Percentiles rank a stretch among this genome's conserved stretches.
Evolutionary conservation across 2,888 invertebrate genomes (phyloP).

Genomic region (Brachypalpus laphriformis): DNA sequence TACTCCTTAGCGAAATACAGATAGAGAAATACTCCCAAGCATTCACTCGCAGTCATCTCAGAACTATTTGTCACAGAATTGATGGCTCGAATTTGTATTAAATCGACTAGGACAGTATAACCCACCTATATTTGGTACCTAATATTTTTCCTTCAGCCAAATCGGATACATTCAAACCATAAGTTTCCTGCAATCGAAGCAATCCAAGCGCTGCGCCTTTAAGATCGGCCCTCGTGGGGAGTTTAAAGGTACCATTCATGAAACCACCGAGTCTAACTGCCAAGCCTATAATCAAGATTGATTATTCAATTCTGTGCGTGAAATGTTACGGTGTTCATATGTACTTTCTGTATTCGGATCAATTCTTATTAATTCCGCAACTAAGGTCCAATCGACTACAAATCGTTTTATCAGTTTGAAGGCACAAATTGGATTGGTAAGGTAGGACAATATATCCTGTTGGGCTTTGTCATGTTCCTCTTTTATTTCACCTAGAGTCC

Average conservation of each 20-base stretch:
- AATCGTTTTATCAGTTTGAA: slow-evolving; percentile 88
- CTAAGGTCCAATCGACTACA: slow-evolving; percentile 89
- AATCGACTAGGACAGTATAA: too few relatives aligned
- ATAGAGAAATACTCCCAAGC: slow-evolving; percentile 75
- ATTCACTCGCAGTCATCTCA: too few relatives aligned
- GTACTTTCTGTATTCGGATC: too few relatives aligned
- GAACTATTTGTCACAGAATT: slow-evolving; percentile 55
- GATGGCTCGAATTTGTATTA: too few relatives aligned
- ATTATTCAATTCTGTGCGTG: too few relatives aligned
- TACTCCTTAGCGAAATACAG: slow-evolving; percentile 65
- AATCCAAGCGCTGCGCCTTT: slow-evolving; percentile 96
- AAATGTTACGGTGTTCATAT: too few relatives aligned
- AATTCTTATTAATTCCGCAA: too few relatives aligned
- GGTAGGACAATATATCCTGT: slow-evolving; percentile 84
- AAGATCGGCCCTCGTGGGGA: slow-evolving; percentile 93
- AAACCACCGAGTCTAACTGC: too few relatives aligned
- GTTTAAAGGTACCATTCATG: background rate
- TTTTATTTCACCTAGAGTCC: background rate
- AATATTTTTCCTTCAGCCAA: slow-evolving; percentile 92
- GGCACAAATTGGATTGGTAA: too few relatives aligned
- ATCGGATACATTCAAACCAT: slow-evolving; percentile 91
- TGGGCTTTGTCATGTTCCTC: background rate
- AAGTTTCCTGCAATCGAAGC: slow-evolving; percentile 94
- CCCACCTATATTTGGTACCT: slow-evolving; percentile 88
- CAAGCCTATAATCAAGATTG: too few relatives aligned